A percentile compares a stretch with the other conserved stretches of the same genome.
Evolutionary conservation across 2,113 vertebrate species (phyloP).

Genomic region (Candoia aspera): DNA sequence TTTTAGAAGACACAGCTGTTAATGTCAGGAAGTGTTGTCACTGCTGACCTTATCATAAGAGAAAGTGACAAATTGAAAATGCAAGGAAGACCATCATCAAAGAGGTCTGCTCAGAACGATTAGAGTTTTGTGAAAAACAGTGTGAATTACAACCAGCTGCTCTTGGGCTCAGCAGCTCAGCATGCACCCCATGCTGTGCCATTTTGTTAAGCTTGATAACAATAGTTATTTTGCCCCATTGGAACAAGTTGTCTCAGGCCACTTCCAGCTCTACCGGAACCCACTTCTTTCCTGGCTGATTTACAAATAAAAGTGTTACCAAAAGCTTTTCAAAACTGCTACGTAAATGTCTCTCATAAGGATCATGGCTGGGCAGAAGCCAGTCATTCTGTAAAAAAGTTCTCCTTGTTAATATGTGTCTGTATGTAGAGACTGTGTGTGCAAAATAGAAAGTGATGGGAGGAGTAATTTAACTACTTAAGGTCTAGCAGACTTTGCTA

Average conservation of each 20-base stretch:
- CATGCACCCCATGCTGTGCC: conserved; percentile 80
- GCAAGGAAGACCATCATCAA: conserved; percentile 81
- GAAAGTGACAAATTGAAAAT: conserved; percentile 85
- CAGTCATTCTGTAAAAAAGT: conserved; percentile 34
- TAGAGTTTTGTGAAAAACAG: conserved; percentile 84
- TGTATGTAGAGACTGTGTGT: neutral
- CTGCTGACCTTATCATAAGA: conserved; percentile 89
- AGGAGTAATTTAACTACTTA: neutral
- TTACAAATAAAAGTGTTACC: conserved; percentile 77
- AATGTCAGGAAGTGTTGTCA: conserved; percentile 94
- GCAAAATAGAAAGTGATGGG: neutral
- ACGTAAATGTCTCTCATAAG: conserved; percentile 68
- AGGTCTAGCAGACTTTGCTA: conserved; percentile 1
- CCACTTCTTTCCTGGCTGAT: conserved; percentile 67
- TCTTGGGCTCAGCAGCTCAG: conserved; percentile 74
- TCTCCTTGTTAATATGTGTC: neutral
- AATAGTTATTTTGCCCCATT: conserved; percentile 83
- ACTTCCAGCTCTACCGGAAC: conserved; percentile 79
- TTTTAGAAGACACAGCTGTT: conserved; percentile 98
- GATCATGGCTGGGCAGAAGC: conserved; percentile 64
- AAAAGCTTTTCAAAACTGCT: conserved; percentile 63
- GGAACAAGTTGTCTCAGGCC: conserved; percentile 78
- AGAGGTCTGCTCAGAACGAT: conserved; percentile 80
- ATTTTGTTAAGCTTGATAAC: conserved; percentile 83
- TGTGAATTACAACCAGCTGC: conserved; percentile 86